Evolutionary conservation across 2,797 vertebrate genomes (phyloP).

Genomic region (Schizopygopsis pylzovi): DNA sequence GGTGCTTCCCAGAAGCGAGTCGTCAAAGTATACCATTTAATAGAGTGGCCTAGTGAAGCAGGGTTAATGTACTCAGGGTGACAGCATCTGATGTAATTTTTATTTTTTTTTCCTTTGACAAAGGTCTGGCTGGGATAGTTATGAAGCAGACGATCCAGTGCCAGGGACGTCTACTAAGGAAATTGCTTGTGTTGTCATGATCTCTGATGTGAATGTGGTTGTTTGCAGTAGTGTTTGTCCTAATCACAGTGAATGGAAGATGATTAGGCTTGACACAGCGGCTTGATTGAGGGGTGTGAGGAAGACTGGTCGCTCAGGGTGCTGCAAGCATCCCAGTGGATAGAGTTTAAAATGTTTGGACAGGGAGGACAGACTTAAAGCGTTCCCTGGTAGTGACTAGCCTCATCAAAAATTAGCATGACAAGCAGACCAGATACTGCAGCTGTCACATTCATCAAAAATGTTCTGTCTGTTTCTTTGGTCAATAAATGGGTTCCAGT

Average conservation of each 20-base stretch:
- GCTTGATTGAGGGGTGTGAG: slow-evolving; percentile 18
- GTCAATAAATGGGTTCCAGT: not conserved
- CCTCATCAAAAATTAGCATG: slow-evolving; percentile 4
- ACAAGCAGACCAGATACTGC: not conserved
- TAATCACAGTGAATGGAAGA: not conserved
- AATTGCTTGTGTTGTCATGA: not conserved
- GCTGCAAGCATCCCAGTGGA: not conserved
- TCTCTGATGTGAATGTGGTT: slow-evolving; percentile 4
- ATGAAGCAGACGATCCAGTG: slow-evolving; percentile 12
- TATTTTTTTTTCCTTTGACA: not conserved
- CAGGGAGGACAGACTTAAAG: slow-evolving; percentile 36
- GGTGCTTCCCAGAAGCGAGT: slow-evolving; percentile 36
- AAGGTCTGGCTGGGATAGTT: slow-evolving; percentile 20
- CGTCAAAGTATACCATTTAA: slow-evolving; percentile 13
- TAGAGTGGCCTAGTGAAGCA: slow-evolving; percentile 14
- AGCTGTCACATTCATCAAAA: not conserved
- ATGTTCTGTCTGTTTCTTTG: not conserved
- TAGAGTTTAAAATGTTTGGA: slow-evolving; percentile 45
- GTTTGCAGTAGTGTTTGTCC: slow-evolving; percentile 30
- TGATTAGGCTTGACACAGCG: slow-evolving; percentile 18
- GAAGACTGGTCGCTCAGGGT: not conserved
- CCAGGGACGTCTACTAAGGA: slow-evolving; percentile 4
- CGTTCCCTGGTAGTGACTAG: not conserved
- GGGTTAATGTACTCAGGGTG: slow-evolving; percentile 37
- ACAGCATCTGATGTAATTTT: not conserved